These are phyloP conservation scores for Aphelenchoides avenae DNA, from an alignment of 1,140 invertebrate species.

Conservation along the genomic window DNA sequence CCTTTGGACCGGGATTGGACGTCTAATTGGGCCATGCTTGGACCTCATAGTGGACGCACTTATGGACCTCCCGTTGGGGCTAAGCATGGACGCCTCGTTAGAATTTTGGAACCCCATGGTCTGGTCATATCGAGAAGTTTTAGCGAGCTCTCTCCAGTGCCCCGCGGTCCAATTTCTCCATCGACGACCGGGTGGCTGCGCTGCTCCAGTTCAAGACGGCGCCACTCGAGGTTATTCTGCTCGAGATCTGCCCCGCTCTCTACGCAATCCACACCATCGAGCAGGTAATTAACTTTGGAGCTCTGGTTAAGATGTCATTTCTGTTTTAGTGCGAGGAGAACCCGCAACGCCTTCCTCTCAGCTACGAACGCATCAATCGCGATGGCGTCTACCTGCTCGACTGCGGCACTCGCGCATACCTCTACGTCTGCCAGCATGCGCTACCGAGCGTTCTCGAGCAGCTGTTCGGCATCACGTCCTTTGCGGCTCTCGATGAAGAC, in stretches of 20 bases:
- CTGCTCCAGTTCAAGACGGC: constrained; percentile 89
- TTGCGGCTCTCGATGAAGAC: constrained; percentile 68
- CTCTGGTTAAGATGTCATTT: background rate
- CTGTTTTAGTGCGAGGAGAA: constrained; percentile 26
- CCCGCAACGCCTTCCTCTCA: constrained; percentile 65
- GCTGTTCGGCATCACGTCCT: constrained; percentile 69
- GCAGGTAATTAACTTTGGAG: background rate
- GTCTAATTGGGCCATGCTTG: too few relatives aligned
- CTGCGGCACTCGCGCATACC: constrained; percentile 73
- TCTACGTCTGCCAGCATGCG: constrained; percentile 80
- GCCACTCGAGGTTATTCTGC: constrained; percentile 75
- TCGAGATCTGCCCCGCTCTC: constrained; percentile 83
- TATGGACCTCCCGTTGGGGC: too few relatives aligned
- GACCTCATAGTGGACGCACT: too few relatives aligned
- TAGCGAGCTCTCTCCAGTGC: constrained; percentile 42
- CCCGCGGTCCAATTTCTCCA: constrained; percentile 63
- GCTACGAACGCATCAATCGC: constrained; percentile 72
- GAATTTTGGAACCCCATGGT: too few relatives aligned
- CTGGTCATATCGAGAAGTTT: too few relatives aligned
- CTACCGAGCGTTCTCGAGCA: constrained; percentile 72
- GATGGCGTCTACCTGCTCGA: constrained; percentile 88
- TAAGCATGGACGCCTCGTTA: constrained; percentile 60
- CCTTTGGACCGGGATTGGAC: too few relatives aligned
- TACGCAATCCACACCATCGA: constrained; percentile 75
- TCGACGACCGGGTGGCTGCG: constrained; percentile 85